Conservation (phyloP, 92 coral and sea anemone genomes). For the Parazoanthus atlanticus region DNA sequence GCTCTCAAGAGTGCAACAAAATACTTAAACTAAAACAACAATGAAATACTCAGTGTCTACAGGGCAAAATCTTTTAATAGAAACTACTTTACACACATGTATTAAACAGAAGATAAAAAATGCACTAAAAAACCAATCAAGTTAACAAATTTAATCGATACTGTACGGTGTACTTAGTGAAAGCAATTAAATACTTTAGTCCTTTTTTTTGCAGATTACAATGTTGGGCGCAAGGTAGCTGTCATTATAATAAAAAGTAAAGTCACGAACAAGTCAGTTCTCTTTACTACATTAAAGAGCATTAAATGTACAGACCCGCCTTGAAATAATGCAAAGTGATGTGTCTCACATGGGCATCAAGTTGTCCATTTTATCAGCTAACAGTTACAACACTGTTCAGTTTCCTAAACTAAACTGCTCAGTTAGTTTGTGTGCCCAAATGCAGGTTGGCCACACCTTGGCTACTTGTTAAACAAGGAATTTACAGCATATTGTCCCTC, state of each 20-base stretch:
- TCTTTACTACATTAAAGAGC: neutral
- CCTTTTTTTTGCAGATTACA: too few relatives aligned
- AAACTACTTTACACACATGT: neutral
- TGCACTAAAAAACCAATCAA: neutral
- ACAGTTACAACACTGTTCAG: neutral
- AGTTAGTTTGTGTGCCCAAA: neutral
- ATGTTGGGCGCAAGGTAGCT: neutral
- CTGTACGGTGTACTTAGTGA: too few relatives aligned
- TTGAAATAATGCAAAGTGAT: neutral
- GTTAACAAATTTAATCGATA: neutral
- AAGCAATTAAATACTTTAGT: neutral
- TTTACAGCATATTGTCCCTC: neutral
- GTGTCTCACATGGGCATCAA: neutral
- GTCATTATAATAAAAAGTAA: neutral
- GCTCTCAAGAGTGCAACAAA: conserved; percentile 19
- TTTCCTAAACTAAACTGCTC: neutral
- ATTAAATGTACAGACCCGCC: neutral
- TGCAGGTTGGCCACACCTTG: neutral
- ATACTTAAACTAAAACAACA: neutral
- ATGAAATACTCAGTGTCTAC: neutral
- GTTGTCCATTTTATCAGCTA: neutral
- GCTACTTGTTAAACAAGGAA: neutral
- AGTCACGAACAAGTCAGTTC: neutral
- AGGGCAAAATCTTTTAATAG: conserved; percentile 1
- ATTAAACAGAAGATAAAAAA: neutral